Percentiles rank a stretch among this genome's conserved stretches.
phyloP scores from a whole-genome alignment of 2,797 vertebrate species.

The Pitangus sulphuratus region DNA sequence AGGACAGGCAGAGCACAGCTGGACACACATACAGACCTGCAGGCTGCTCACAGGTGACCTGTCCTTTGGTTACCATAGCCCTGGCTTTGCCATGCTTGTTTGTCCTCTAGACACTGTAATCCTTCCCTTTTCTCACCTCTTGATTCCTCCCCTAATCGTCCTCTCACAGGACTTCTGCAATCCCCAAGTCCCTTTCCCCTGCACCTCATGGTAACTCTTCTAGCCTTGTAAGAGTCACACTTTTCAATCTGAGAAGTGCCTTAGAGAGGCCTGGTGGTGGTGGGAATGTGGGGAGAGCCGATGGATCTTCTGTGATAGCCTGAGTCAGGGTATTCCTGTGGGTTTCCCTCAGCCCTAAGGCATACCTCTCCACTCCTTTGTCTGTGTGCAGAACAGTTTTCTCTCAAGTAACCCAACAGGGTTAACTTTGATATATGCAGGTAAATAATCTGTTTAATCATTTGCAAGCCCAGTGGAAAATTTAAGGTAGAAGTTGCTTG shows the following conservation, averaged over 20 bases:
- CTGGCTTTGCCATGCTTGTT: background rate
- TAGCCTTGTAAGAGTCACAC: background rate
- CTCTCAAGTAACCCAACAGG: background rate
- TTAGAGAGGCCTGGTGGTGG: accelerated
- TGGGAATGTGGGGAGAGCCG: accelerated
- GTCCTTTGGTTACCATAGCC: background rate
- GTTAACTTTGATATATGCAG: background rate
- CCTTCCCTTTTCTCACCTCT: background rate
- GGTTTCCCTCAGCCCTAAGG: accelerated
- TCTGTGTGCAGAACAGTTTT: background rate
- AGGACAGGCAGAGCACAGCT: background rate
- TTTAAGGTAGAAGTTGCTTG: background rate
- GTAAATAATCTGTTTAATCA: background rate
- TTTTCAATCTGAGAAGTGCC: background rate
- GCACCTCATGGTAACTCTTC: background rate
- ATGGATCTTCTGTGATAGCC: background rate
- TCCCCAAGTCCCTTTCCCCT: background rate
- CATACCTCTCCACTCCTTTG: background rate
- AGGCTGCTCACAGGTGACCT: background rate
- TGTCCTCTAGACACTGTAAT: background rate
- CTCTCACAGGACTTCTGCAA: accelerated
- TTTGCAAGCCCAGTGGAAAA: background rate
- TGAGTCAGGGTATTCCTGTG: accelerated
- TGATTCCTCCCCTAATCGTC: background rate
- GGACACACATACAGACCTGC: accelerated